Evolutionary conservation across 2,113 vertebrate genomes (phyloP).

Genomic region (Mus spicilegus): DNA sequence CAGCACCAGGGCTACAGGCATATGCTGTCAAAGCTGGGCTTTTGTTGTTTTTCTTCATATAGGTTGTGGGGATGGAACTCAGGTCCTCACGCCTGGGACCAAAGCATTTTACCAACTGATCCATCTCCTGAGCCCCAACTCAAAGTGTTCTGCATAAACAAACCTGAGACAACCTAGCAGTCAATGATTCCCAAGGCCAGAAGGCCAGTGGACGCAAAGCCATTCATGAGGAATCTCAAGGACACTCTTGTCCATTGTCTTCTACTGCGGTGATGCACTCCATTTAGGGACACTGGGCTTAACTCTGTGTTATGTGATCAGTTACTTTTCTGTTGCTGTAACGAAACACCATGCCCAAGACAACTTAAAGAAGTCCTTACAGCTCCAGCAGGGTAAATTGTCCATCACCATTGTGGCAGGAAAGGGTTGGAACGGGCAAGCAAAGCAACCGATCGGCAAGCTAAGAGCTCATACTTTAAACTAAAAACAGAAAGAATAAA

Average conservation of each 20-base stretch:
- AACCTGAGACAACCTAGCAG: neutral
- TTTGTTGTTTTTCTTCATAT: neutral
- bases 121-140: neutral
- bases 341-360: neutral
- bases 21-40: neutral
- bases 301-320: neutral
- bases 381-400: neutral
- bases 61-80: neutral
- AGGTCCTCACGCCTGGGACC: too few species aligned
- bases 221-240: neutral
- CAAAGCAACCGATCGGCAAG: neutral
- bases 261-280: neutral
- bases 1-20: neutral
- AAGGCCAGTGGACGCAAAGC: neutral
- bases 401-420: neutral
- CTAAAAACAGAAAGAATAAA: neutral
- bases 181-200: neutral
- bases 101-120: too few species aligned
- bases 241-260: neutral
- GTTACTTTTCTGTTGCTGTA: neutral
- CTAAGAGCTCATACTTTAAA: neutral
- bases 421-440: neutral
- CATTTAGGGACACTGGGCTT: neutral
- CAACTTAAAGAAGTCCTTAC: neutral
- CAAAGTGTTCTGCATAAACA: neutral